Evolutionary conservation across 2,113 vertebrate genomes (phyloP).

Genomic region (Peromyscus leucopus): DNA sequence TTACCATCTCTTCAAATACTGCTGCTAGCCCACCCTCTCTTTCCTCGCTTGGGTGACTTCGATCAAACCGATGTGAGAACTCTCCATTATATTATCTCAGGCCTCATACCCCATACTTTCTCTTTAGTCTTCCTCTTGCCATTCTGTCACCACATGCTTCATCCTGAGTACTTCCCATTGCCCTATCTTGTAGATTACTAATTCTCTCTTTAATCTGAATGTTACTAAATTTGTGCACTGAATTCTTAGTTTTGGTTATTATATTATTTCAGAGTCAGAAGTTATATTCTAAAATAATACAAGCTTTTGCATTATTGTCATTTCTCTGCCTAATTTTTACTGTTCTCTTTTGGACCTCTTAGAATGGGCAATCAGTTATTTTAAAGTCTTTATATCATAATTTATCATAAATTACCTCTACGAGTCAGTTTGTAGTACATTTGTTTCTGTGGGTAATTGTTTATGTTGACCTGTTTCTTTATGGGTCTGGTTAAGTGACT

Average conservation of each 20-base stretch:
- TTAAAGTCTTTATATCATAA: neutral
- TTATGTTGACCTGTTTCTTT: constrained; percentile 3
- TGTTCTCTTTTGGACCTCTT: neutral
- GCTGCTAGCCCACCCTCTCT: neutral
- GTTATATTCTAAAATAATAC: neutral
- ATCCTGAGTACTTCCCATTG: no score
- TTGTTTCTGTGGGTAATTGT: neutral
- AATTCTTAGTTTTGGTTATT: neutral
- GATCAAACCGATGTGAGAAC: neutral
- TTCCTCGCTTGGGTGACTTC: neutral
- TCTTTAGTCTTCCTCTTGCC: neutral
- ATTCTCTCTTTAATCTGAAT: neutral
- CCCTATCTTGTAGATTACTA: neutral
- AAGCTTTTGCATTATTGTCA: neutral
- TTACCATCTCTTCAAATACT: neutral
- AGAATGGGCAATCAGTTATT: neutral
- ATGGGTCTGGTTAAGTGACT: neutral
- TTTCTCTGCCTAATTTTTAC: neutral
- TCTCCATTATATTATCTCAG: neutral
- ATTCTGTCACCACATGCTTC: neutral
- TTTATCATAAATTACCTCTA: neutral
- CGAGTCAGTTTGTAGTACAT: neutral
- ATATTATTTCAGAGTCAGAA: neutral
- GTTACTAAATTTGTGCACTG: neutral
- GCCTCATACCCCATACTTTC: neutral